Evolutionary conservation across 2,113 vertebrate genomes (phyloP), one percentile per base, ranked within the genome.

Genomic region (Ochotona curzoniae): DNA sequence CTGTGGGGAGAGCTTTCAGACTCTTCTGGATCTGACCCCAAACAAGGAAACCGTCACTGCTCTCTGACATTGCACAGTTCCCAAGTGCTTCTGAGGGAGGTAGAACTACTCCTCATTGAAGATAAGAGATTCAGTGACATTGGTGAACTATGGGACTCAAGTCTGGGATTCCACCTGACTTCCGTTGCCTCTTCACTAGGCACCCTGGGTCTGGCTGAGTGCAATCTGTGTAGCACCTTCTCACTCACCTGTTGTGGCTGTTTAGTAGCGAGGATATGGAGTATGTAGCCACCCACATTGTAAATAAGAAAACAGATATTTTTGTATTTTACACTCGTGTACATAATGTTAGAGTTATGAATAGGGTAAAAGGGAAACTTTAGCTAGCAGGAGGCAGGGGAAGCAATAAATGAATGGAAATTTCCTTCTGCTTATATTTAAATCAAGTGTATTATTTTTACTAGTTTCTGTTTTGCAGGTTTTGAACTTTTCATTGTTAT

Each of bases 271-370:
- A 91, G 47, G 67, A 70, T 38, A 23, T 5, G 12, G 61, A 89
- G 15, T 49, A 7, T 28, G 30, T 12, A 71, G 73, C 20, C 63
- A 35, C n/a, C 73, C 23, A 23, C 4, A 0, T 70, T 92, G 92
- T 96, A 96, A 89, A 94, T 95, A 92, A 93, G 71, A 93, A 94
- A 84, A 82, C 75, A 79, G 69, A 57, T 96, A 94, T 94, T 97
- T 97, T 97, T 96, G 8, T 94, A 93, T 85, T 57, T 85, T 21
- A 54, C 38, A 51, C 71, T 86, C 44, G 76, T 47, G 2, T 49
- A 18, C 87, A 47, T 79, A 82, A 74, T 66, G 57, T 85, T 91
- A n/a, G 28, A 54, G n/a, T 76, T 96, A 60, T 70, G 91, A 78
- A 74, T 57, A 69, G 30, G 20, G 89, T 64, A 78, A 93, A 90